Base-by-base conservation (phyloP, 2,888 invertebrate genomes). In the Hetaerina titia region DNA sequence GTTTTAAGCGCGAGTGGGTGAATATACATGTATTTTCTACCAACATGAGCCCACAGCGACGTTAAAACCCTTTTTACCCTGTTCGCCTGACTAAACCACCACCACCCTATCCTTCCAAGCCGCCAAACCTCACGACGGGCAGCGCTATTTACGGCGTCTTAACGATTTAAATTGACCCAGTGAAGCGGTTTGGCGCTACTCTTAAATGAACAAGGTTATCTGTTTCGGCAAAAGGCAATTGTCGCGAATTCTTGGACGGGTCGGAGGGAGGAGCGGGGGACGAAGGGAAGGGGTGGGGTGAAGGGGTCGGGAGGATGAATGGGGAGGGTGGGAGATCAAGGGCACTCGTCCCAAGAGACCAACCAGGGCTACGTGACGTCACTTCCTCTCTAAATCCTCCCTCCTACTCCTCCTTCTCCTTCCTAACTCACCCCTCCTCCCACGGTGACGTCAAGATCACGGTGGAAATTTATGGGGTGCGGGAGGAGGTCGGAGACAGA, bases 171-270 rank as follows among this genome's bases (percentile, higher is more conserved):
- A 81, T 81, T 81, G 81, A 81, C 81, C 31, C 81, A 31, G 81
- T 69, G 69, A 11, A 11, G 81, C 31, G 11, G 31, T 31, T 25
- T 31, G 81, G 81, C 25, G 69, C 69, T 69, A 69, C 22, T 11
- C 81, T 31, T 45, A 25, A 81, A 81, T 81, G 81, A 31, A 81
- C 81, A 31, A 31, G 81, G 81, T 81, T 81, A 81, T 81, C 81
- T 81, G 92, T 92, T 92, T 92, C 92, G n/a, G 92, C 92, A 31
- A 90, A 64, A 90, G 90, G 63, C 90, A 92, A 92, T 92, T 92
- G 92, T 92, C 56, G 69, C 92, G 92, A 92, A 92, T 92, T 92
- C 92, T 69, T 74, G 45, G 56, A n/a, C 69, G 92, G 69, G 57
- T 25, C 45, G 92, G 56, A n/a, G 56, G n/a, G 56, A 56, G 31